Percentiles rank a stretch among this genome's conserved stretches.
Evolutionary conservation across 2,888 invertebrate genomes (phyloP).

Genomic region (Trissolcus brochymenae): DNA sequence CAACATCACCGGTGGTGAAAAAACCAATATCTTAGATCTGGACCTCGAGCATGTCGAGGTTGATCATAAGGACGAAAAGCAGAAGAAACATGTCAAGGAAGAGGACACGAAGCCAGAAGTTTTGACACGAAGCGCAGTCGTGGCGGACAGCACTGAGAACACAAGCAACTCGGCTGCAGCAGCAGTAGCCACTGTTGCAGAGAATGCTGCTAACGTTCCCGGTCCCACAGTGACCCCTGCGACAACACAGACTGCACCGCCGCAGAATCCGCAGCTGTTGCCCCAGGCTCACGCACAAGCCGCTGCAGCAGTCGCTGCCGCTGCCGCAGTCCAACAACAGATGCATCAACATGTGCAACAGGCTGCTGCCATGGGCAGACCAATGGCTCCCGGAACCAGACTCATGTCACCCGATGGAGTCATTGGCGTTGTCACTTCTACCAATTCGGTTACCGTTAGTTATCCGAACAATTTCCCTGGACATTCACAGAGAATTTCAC

Average conservation of each 20-base stretch:
- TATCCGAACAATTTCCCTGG: slow-evolving; percentile 73
- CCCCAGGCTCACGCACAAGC: slow-evolving; percentile 75
- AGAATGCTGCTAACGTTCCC: slow-evolving; percentile 57
- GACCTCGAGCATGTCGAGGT: slow-evolving; percentile 88
- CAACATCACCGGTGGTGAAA: slow-evolving; percentile 85
- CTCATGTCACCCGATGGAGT: slow-evolving; percentile 81
- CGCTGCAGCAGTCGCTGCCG: slow-evolving; percentile 67
- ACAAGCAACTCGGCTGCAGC: slow-evolving; percentile 59
- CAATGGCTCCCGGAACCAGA: slow-evolving; percentile 79
- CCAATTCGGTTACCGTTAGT: slow-evolving; percentile 77
- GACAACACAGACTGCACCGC: slow-evolving; percentile 60
- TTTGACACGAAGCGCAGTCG: slow-evolving; percentile 57
- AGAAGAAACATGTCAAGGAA: slow-evolving; percentile 73
- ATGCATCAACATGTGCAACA: slow-evolving; percentile 82
- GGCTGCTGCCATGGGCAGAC: slow-evolving; percentile 80
- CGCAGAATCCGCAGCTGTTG: slow-evolving; percentile 64
- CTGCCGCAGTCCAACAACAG: slow-evolving; percentile 76
- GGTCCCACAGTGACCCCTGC: slow-evolving; percentile 55
- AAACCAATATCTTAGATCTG: slow-evolving; percentile 91
- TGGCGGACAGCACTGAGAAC: slow-evolving; percentile 62
- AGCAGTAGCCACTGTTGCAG: slow-evolving; percentile 63
- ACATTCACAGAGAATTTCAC: slow-evolving; percentile 72
- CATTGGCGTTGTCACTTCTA: slow-evolving; percentile 82
- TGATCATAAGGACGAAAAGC: slow-evolving; percentile 81
- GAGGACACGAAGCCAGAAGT: slow-evolving; percentile 67